phyloP scores from a whole-genome alignment of 2,113 vertebrate species.

The Chaetops frenatus region DNA sequence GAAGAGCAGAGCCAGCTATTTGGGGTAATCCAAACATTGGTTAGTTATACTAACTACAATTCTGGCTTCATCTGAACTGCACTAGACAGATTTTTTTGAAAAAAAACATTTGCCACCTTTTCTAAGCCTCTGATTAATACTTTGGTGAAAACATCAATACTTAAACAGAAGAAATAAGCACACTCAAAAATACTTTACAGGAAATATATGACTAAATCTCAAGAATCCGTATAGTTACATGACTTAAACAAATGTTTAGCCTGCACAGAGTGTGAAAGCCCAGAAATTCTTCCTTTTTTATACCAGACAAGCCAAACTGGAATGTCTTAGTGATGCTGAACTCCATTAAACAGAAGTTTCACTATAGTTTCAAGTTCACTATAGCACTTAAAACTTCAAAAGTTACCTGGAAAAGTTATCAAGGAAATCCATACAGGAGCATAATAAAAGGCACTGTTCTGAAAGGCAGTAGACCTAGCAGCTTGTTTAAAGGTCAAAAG shows the following conservation, averaged over 20 bases:
- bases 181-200: not conserved
- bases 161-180: not conserved
- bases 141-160: not conserved
- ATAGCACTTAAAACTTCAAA: not conserved
- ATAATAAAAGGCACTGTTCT: not conserved
- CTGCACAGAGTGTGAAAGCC: not conserved
- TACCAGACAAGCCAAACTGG: not conserved
- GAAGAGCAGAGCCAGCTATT: not conserved
- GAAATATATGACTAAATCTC: not conserved
- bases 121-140: not conserved
- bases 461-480: not conserved
- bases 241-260: not conserved
- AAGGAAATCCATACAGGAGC: not conserved
- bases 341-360: not conserved
- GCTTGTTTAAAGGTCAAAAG: not conserved
- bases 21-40: not conserved
- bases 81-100: not conserved
- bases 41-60: not conserved
- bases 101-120: not conserved
- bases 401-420: not conserved
- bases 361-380: not conserved
- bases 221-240: not conserved
- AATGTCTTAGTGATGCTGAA: not conserved
- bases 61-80: not conserved
- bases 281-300: not conserved